Conservation (phyloP, 2,797 vertebrate genomes). For the Alauda arvensis region DNA sequence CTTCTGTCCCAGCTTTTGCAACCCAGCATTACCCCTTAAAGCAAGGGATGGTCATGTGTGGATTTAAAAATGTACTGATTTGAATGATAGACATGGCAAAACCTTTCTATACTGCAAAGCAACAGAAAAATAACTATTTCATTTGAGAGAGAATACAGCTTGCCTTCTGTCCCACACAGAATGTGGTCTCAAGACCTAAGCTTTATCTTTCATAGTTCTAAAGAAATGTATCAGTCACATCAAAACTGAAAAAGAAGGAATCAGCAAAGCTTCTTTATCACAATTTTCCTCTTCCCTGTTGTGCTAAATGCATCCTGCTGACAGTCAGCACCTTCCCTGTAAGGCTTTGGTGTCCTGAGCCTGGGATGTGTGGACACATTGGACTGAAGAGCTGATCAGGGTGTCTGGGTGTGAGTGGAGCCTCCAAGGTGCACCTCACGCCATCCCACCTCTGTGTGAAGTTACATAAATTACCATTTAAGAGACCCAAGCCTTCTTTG, state of each 20-base stretch:
- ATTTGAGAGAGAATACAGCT: background rate
- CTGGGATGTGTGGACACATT: background rate
- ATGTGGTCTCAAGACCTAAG: background rate
- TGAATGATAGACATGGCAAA: background rate
- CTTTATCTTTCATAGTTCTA: background rate
- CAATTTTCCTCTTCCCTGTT: background rate
- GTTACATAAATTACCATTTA: background rate
- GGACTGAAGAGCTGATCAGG: background rate
- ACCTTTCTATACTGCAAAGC: background rate
- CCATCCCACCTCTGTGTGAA: background rate
- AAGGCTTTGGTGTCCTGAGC: background rate
- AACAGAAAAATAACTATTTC: background rate
- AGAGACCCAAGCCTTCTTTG: background rate
- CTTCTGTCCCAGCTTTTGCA: background rate
- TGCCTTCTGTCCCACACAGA: background rate
- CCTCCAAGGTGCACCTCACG: background rate
- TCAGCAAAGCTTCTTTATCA: background rate
- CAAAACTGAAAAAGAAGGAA: background rate
- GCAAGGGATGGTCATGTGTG: background rate
- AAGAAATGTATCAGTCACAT: background rate
- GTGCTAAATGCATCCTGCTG: background rate
- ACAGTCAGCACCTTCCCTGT: background rate
- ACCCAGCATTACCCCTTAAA: background rate
- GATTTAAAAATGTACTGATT: background rate
- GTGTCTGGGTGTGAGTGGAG: background rate